Evolutionary conservation across 2,888 invertebrate genomes (phyloP), one percentile per base, ranked within the genome.

Genomic region (Standfussiana lucernea): DNA sequence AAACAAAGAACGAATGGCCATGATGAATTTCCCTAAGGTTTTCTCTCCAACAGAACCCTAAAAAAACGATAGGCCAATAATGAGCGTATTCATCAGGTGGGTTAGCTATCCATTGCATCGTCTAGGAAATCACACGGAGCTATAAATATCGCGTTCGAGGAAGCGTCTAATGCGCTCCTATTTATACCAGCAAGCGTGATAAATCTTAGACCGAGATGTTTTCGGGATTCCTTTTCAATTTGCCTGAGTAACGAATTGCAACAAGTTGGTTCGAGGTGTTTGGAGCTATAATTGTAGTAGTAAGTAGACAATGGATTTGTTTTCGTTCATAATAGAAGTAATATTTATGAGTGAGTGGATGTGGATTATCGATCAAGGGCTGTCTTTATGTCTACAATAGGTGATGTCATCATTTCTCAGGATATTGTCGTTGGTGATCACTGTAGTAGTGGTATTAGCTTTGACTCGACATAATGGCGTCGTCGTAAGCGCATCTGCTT

Each of bases 161-260:
- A 86, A 88, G 78, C 88, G 74, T 79, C 84, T 77, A 86, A 77
- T 75, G 72, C 77, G 73, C 75, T 72, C 67, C 77, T 86, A 84
- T 84, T 80, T 77, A 81, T 87, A 77, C 74, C 71, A 82, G 72
- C 74, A 76, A 56, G 67, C 64, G 82, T 66, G 65, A 86, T 86
- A 77, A 78, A 88, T 88, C 82, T 87, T 62, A 21, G 42, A 59
- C 21, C 69, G 71, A 73, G 53, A 79, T 84, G 82, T 86, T 78
- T 79, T 77, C 53, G 73, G 87, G 72, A 82, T 80, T 82, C 84
- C 69, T 77, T 86, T 88, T 69, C 80, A 76, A 86, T 88, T 72
- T 78, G 77, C 74, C 68, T 72, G 77, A 77, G 76, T 84, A 86
- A 87, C 75, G 72, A 72, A 84, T 75, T 75, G 74, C 86, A 83